A percentile compares a stretch with the other conserved stretches of the same genome.
phyloP scores from a whole-genome alignment of 2,888 invertebrate genomes.

The Steinernema hermaphroditum region DNA sequence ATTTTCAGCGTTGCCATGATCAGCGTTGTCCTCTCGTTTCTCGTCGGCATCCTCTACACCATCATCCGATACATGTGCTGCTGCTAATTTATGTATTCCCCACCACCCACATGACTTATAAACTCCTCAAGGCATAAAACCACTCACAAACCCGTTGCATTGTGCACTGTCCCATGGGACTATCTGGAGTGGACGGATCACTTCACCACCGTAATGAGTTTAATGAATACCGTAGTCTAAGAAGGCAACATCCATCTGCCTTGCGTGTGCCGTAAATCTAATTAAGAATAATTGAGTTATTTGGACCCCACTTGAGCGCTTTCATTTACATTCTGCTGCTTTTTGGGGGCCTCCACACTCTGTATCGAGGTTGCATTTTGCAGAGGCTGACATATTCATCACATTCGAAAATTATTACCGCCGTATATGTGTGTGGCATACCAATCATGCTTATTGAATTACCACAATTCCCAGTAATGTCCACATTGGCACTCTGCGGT shows the following conservation, averaged over 20 bases:
- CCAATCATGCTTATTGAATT: not conserved
- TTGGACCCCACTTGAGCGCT: not conserved
- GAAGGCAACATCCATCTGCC: not conserved
- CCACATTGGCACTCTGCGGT: not conserved
- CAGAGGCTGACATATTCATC: too few relatives aligned
- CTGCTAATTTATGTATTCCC: constrained; percentile 31
- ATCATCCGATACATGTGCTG: constrained; percentile 47
- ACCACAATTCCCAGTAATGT: not conserved
- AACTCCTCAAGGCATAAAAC: not conserved
- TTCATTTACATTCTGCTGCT: not conserved
- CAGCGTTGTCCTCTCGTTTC: constrained; percentile 46
- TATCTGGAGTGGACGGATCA: too few relatives aligned
- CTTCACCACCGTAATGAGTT: constrained; percentile 8
- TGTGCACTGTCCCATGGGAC: too few relatives aligned
- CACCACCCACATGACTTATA: not conserved
- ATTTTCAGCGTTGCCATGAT: constrained; percentile 50
- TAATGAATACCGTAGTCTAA: constrained; percentile 20
- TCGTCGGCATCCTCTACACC: constrained; percentile 46
- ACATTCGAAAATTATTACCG: too few relatives aligned
- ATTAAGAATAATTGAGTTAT: constrained; percentile 26
- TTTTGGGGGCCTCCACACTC: too few relatives aligned
- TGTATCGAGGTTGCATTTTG: too few relatives aligned
- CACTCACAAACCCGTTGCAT: not conserved
- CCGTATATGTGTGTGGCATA: too few relatives aligned
- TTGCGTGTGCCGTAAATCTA: not conserved